Percentiles rank a stretch among this genome's conserved stretches.
Evolutionary conservation across 2,888 invertebrate species (phyloP).

Genomic region (Leucophora obtusa): DNA sequence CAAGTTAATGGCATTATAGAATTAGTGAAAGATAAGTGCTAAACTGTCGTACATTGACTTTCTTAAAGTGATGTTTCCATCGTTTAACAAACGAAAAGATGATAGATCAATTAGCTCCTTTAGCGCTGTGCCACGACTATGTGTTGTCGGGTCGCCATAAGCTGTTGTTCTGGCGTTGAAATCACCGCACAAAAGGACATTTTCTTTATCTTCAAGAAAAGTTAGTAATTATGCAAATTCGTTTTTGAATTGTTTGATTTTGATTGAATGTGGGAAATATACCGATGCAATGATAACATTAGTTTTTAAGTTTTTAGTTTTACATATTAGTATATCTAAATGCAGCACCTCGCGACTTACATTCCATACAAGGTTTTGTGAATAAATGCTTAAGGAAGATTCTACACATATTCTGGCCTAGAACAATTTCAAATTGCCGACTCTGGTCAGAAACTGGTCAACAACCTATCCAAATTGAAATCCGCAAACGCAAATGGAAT

Average conservation of each 20-base stretch:
- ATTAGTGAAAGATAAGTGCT: not conserved
- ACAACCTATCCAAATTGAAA: too few species aligned
- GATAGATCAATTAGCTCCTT: too few species aligned
- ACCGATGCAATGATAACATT: constrained; percentile 13
- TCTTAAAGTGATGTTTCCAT: not conserved
- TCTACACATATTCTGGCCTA: too few species aligned
- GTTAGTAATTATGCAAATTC: not conserved
- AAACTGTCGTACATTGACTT: not conserved
- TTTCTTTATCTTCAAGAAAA: not conserved
- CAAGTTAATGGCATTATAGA: not conserved
- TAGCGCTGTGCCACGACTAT: too few species aligned
- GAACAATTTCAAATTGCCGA: too few species aligned
- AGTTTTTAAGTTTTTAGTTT: constrained; percentile 1
- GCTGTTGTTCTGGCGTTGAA: constrained; percentile 3
- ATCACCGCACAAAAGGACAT: constrained; percentile 10
- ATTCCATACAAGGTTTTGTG: too few species aligned
- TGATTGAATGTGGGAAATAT: constrained; percentile 10
- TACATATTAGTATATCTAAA: constrained; percentile 13
- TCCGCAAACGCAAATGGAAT: too few species aligned
- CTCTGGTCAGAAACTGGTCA: too few species aligned
- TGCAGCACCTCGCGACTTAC: too few species aligned
- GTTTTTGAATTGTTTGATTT: not conserved
- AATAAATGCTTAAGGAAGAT: too few species aligned
- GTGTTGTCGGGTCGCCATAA: too few species aligned
- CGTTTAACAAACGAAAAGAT: not conserved